Evolutionary conservation across 2,113 vertebrate genomes (phyloP).

Genomic region (Barnardius zonarius): DNA sequence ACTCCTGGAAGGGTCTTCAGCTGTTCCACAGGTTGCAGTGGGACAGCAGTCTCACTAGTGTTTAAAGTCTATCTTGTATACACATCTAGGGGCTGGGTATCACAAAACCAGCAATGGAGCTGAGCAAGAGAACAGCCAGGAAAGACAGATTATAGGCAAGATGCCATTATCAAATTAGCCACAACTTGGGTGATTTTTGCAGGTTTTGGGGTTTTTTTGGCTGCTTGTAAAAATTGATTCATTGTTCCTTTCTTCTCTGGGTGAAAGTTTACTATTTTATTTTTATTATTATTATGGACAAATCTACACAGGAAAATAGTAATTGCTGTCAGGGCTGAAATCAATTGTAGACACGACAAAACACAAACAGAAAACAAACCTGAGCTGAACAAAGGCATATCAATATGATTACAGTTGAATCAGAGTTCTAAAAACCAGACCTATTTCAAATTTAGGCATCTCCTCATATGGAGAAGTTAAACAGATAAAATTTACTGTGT

Average conservation of each 20-base stretch:
- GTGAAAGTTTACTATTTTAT: background rate
- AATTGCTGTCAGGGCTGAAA: background rate
- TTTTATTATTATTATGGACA: background rate
- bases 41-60: background rate
- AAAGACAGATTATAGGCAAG: conserved; percentile 2
- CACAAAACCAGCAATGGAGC: conserved; percentile 69
- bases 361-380: background rate
- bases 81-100: conserved; percentile 37
- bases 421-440: background rate
- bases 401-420: background rate
- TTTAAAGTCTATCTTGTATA: background rate
- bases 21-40: background rate
- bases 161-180: background rate
- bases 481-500: background rate
- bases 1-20: background rate
- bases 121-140: background rate
- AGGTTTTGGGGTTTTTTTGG: background rate
- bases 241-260: conserved; percentile 7
- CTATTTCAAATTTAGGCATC: background rate
- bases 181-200: background rate
- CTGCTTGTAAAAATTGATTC: conserved; percentile 14
- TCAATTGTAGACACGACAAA: background rate
- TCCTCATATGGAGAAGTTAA: background rate
- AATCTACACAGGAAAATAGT: background rate
- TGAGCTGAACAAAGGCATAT: background rate